A percentile compares a stretch with the other conserved stretches of the same genome.
These are phyloP conservation scores for Idaea aversata DNA, from an alignment of 2,888 invertebrate genomes.

Conservation along the genomic window DNA sequence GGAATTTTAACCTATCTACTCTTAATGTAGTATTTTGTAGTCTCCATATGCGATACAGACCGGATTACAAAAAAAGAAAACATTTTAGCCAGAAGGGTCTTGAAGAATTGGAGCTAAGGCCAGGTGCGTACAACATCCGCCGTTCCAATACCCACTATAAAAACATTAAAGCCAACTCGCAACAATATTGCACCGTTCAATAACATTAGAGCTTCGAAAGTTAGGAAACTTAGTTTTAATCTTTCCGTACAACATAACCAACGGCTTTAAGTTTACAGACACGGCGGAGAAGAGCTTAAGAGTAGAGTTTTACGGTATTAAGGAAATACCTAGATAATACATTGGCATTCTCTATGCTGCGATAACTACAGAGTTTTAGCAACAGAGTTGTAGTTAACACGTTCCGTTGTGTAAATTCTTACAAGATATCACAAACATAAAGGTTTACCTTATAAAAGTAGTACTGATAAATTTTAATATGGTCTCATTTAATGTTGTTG, in stretches of 20 bases:
- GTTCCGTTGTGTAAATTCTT: background rate
- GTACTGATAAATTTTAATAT: slow-evolving; percentile 25
- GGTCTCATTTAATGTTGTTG: no score
- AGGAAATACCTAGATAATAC: slow-evolving; percentile 18
- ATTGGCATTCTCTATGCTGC: background rate
- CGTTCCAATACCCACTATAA: slow-evolving; percentile 44
- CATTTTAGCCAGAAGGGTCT: slow-evolving; percentile 30
- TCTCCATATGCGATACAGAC: slow-evolving; percentile 10
- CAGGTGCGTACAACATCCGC: slow-evolving; percentile 74
- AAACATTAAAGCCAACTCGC: slow-evolving; percentile 45
- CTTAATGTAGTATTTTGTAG: background rate
- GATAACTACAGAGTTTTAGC: background rate
- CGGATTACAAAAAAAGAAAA: slow-evolving; percentile 27
- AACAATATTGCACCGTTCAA: slow-evolving; percentile 39
- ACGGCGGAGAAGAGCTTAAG: slow-evolving; percentile 17
- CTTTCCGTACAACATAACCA: slow-evolving; percentile 24
- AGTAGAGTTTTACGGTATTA: slow-evolving; percentile 20
- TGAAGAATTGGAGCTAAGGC: slow-evolving; percentile 48
- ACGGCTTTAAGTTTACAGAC: slow-evolving; percentile 23
- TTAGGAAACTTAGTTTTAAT: slow-evolving; percentile 29
- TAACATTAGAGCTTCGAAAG: slow-evolving; percentile 24
- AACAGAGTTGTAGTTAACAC: background rate
- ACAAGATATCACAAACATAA: background rate
- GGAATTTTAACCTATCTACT: background rate
- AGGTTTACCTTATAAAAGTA: slow-evolving; percentile 22